phyloP scores from a whole-genome alignment of 1,140 invertebrate genomes.

The Drosophila takahashii region DNA sequence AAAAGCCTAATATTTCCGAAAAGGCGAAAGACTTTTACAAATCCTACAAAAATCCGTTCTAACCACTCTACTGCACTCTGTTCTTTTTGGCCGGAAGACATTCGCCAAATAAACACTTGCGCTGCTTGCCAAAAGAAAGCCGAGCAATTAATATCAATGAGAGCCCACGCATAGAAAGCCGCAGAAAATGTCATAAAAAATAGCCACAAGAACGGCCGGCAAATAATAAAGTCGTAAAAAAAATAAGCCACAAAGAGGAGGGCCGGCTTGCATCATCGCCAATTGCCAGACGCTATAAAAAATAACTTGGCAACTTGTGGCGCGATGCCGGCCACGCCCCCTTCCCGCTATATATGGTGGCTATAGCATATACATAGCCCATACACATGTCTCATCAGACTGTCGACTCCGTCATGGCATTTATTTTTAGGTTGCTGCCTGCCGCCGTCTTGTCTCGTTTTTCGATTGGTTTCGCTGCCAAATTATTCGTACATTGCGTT shows the following conservation, averaged over 20 bases:
- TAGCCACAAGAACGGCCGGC: constrained; percentile 40
- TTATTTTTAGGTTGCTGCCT: constrained; percentile 40
- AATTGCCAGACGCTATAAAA: constrained; percentile 49
- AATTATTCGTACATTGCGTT: constrained; percentile 40
- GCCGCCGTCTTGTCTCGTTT: constrained; percentile 47
- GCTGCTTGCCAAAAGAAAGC: constrained; percentile 29
- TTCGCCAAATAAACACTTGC: constrained; percentile 49
- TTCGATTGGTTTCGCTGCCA: constrained; percentile 52
- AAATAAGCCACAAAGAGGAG: constrained; percentile 32
- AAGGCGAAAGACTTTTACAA: not conserved
- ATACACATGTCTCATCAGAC: constrained; percentile 24
- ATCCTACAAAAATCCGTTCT: not conserved
- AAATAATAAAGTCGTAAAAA: constrained; percentile 47
- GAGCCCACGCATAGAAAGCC: constrained; percentile 41
- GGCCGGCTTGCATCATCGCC: constrained; percentile 44
- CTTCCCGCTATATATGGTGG: constrained; percentile 6
- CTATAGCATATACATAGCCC: not conserved
- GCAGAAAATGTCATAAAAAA: constrained; percentile 42
- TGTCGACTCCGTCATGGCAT: constrained; percentile 43
- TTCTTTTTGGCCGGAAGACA: constrained; percentile 31
- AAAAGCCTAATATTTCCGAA: no score
- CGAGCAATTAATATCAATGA: constrained; percentile 50
- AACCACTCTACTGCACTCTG: not conserved
- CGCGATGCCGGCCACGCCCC: constrained; percentile 31
- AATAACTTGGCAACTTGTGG: constrained; percentile 41